Base-by-base conservation (phyloP, 2,797 vertebrate genomes). In the Oreonectes daqikongensis region DNA sequence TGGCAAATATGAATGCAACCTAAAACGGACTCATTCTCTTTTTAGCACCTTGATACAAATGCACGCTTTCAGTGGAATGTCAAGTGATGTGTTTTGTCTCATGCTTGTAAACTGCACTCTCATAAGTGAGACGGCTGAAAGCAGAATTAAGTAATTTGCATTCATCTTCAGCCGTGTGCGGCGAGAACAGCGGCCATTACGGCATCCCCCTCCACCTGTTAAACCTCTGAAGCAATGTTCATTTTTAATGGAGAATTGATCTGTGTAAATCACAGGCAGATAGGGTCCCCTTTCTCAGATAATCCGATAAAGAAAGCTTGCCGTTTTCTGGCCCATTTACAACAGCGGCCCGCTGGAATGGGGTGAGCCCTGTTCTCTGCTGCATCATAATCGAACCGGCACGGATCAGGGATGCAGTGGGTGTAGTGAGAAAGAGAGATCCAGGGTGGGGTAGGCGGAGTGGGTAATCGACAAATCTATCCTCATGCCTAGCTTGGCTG, bases 201-300 rank as follows among this genome's bases (percentile, higher is more conserved):
- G 7, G n/a, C 26, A 30, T 52, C 26, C 46, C 17, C 53, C 66
- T 79, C 53, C 60, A 78, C 53, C 69, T 50, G 38, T 73, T 75
- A 53, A 77, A 78, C 63, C 69, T 83, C 48, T 69, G 57, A 77
- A 75, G 78, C 61, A 74, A 79, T 69, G 53, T 73, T 84, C 65
- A 83, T 79, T 85, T 82, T 82, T 80, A 83, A 83, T 85, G 75
- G 78, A 72, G 69, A 85, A 86, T 86, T 79, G 84, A 84, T 85
- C 84, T 75, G 71, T 61, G 76, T 72, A 80, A 85, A 85, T 77
- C 79, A 77, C 67, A 69, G 70, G 42, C 40, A 77, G 71, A 78
- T 64, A 76, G 75, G 32, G 53, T 40, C 67, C 28, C 38, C 69
- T 73, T 67, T 61, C 74, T 72, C 76, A 59, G 64, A 84, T 77